These are phyloP conservation scores for Bergia puertoricense DNA, from an alignment of 92 coral and sea anemone species.

Conservation along the genomic window DNA sequence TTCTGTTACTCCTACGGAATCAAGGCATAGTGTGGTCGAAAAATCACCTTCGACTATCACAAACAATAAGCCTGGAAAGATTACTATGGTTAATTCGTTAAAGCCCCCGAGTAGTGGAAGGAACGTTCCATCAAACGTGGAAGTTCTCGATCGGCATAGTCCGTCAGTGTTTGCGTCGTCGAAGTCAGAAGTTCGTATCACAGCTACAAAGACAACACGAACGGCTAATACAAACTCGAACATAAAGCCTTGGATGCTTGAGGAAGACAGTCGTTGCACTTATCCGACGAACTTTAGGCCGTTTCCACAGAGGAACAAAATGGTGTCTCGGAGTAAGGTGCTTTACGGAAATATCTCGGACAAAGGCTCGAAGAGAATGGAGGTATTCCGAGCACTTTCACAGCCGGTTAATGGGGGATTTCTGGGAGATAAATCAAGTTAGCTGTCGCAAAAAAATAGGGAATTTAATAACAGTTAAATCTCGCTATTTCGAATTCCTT, in stretches of 20 bases:
- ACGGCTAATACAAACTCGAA: conserved; percentile 36
- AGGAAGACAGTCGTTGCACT: conserved; percentile 83
- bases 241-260: conserved; percentile 74
- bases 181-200: conserved; percentile 31
- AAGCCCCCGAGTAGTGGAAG: not conserved
- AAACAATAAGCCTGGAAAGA: conserved; percentile 36
- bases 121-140: conserved; percentile 49
- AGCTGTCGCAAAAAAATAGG: not conserved
- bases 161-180: conserved; percentile 64
- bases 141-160: conserved; percentile 67
- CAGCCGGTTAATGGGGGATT: conserved; percentile 30
- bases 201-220: conserved; percentile 44
- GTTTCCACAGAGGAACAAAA: conserved; percentile 83
- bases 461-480: not conserved
- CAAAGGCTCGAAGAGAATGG: conserved; percentile 77
- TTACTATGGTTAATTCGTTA: conserved; percentile 48
- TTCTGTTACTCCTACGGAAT: conserved; percentile 53
- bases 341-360: conserved; percentile 81
- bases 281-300: conserved; percentile 92
- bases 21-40: conserved; percentile 45
- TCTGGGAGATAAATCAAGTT: conserved; percentile 29
- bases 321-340: conserved; percentile 71
- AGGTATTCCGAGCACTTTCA: conserved; percentile 66
- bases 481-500: no score
- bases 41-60: conserved; percentile 21